Conservation (phyloP, 2,797 vertebrate genomes). For the Chlorospingus semifuscus region DNA sequence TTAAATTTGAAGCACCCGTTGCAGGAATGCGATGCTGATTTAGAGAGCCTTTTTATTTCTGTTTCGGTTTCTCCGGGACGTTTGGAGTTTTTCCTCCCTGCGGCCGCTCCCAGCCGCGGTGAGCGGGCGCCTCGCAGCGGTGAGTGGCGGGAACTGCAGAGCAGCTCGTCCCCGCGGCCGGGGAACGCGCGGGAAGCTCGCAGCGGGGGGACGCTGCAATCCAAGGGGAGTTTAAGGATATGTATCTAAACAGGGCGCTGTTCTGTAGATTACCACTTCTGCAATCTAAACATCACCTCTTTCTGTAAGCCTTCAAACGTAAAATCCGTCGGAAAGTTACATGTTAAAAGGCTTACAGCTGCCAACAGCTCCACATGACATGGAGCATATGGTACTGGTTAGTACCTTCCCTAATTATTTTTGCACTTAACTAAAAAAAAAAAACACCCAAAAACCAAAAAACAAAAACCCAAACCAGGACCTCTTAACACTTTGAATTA, state of each 20-base stretch:
- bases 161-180: fast-evolving
- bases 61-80: not conserved
- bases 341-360: not conserved
- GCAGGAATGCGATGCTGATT: not conserved
- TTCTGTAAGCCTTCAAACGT: not conserved
- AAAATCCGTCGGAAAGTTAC: not conserved
- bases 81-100: fast-evolving
- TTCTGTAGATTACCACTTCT: not conserved
- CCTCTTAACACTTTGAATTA: not conserved
- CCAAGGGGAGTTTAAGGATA: not conserved
- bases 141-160: not conserved
- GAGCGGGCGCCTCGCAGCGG: not conserved
- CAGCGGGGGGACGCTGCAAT: fast-evolving
- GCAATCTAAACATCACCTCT: not conserved
- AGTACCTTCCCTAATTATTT: not conserved
- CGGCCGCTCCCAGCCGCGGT: not conserved
- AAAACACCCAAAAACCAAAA: too few relatives aligned
- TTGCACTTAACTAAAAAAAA: not conserved
- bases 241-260: fast-evolving
- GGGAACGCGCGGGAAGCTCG: fast-evolving
- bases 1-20: not conserved
- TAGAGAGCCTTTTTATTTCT: not conserved
- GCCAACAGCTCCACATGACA: not conserved
- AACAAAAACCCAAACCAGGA: fast-evolving
- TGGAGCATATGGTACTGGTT: fast-evolving